Base-by-base conservation (phyloP, 2,113 vertebrate species). In the Crotophaga sulcirostris region DNA sequence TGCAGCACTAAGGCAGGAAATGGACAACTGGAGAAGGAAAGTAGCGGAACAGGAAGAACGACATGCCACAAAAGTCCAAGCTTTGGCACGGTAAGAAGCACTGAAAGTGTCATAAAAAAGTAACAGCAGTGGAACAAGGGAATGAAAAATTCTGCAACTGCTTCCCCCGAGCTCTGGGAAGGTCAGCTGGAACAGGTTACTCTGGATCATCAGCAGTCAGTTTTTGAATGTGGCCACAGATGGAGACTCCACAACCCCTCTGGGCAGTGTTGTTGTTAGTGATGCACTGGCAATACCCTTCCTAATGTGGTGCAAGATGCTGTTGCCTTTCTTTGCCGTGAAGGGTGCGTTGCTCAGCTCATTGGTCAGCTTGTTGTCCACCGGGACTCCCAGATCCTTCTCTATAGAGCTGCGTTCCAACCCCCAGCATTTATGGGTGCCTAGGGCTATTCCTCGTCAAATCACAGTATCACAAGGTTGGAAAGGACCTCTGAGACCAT, bases 21-120 rank as follows among this genome's bases (percentile, higher is more conserved):
- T 99, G 2, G 99, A 99, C 79, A 89, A 94, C 94, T 97, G 99
- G 97, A 99, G 98, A 63, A 98, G 95, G 98, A 99, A 98, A 84
- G 95, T 97, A 89, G 96, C 98, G 1, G 99, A 99, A 51, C 98
- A 99, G 93, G 99, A 99, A 83, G 99, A 99, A 88, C 97, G 99
- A 87, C 99, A 99, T 24, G 74, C 97, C 13, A 98, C 75, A 0
- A 99, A 99, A 97, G 98, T 99, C 79, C 99, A 99, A 83, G 99
- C 99, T 0, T 95, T 99, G 97, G 98, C 98, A 79, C 98, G 99
- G 99, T 99, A 95, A 85, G 96, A 42, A 84, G 58, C 3, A 0
- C 44, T 84, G 36, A 8, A 81, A 49, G 21, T 31, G n/a, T 68
- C 47, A n/a, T 15, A 10, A 36, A 44, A n/a, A 58, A 58, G 17